A percentile compares a stretch with the other conserved stretches of the same genome.
Conservation (phyloP, 2,888 invertebrate species). For the Prenolepis imparis region DNA sequence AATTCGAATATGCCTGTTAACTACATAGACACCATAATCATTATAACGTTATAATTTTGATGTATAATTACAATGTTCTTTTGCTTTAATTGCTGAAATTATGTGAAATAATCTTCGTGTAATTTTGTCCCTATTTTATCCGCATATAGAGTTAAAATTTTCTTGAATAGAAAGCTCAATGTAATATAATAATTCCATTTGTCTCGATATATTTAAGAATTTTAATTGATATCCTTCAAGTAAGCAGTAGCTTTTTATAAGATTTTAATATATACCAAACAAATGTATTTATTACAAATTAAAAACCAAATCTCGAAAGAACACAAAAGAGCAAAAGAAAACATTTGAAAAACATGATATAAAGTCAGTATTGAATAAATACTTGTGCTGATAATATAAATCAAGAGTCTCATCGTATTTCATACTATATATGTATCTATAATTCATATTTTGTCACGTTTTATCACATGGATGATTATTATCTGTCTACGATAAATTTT, state of each 20-base stretch:
- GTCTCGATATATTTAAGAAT: neutral
- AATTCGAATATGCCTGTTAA: constrained; percentile 58
- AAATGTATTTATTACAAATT: constrained; percentile 6
- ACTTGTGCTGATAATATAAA: neutral
- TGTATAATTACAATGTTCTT: constrained; percentile 13
- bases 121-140: neutral
- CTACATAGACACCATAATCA: constrained; percentile 43
- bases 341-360: neutral
- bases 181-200: neutral
- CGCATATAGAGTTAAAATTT: constrained; percentile 13
- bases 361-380: neutral
- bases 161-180: neutral
- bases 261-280: constrained; percentile 6
- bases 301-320: too few relatives aligned
- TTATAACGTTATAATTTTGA: constrained; percentile 36
- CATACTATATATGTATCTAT: neutral
- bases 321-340: neutral
- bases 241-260: neutral
- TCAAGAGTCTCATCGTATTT: neutral
- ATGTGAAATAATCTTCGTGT: constrained; percentile 34
- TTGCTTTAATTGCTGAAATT: neutral
- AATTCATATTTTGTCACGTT: neutral
- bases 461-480: constrained; percentile 7
- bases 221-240: constrained; percentile 3
- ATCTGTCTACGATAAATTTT: constrained; percentile 24